A percentile compares a stretch with the other conserved stretches of the same genome.
Conservation (phyloP, 2,113 vertebrate genomes). For the Mugil cephalus region DNA sequence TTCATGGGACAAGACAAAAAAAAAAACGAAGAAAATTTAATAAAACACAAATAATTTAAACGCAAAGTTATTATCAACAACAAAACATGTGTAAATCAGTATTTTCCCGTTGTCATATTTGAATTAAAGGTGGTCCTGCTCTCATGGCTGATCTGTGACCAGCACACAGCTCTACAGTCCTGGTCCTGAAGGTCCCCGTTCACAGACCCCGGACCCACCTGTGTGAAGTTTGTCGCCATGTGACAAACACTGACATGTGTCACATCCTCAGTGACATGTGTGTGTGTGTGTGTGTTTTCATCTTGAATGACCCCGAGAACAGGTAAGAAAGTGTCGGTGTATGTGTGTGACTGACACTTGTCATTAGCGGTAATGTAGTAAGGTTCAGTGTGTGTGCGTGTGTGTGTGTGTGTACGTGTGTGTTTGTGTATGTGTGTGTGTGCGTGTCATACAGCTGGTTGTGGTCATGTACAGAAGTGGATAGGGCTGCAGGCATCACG, state of each 20-base stretch:
- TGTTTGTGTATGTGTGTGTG: conserved; percentile 19
- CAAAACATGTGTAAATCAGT: not conserved
- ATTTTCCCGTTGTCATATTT: not conserved
- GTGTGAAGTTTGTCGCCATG: conserved; percentile 8
- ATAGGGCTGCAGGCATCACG: conserved; percentile 54
- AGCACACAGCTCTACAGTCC: not conserved
- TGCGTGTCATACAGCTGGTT: conserved; percentile 52
- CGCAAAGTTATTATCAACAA: too few relatives aligned
- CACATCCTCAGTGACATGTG: conserved; percentile 20
- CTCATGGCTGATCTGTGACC: conserved; percentile 9
- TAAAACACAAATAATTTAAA: too few relatives aligned
- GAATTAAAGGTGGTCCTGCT: conserved; percentile 3
- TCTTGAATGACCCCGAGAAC: conserved; percentile 45
- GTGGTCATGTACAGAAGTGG: conserved; percentile 64
- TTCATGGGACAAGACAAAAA: too few relatives aligned
- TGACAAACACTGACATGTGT: conserved; percentile 39
- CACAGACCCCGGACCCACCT: conserved; percentile 25
- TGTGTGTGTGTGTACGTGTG: conserved; percentile 33
- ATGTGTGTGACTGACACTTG: conserved; percentile 59
- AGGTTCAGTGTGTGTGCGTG: conserved; percentile 23
- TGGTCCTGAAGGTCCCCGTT: conserved; percentile 19
- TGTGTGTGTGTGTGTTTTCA: conserved; percentile 25
- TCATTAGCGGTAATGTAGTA: conserved; percentile 51
- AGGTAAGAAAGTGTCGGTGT: conserved; percentile 46
- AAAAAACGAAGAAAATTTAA: too few relatives aligned